Percentiles rank a stretch among this genome's conserved stretches.
Conservation (phyloP, 2,888 invertebrate genomes). For the Rhagonycha fulva region DNA sequence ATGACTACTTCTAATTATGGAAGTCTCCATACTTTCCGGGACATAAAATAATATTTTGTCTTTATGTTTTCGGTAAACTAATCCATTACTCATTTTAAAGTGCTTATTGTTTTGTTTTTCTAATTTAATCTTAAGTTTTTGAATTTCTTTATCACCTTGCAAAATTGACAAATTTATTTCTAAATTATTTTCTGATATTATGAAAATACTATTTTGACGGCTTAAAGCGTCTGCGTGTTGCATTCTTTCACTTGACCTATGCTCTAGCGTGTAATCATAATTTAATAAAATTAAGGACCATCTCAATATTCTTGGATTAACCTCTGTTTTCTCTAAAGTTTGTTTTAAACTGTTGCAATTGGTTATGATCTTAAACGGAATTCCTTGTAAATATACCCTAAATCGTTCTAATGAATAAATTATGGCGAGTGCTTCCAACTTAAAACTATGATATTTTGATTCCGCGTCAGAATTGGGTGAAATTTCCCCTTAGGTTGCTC, state of each 20-base stretch:
- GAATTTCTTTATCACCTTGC: neutral
- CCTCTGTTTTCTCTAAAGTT: conserved; percentile 4
- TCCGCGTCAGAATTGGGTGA: neutral
- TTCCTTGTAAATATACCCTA: conserved; percentile 3
- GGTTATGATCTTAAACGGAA: neutral
- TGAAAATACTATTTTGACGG: neutral
- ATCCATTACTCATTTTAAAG: neutral
- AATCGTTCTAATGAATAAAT: conserved; percentile 3
- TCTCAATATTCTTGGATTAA: neutral
- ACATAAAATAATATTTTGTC: too few relatives aligned
- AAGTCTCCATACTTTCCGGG: too few relatives aligned
- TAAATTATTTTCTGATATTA: neutral
- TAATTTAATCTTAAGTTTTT: neutral
- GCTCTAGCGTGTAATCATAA: neutral
- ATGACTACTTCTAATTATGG: too few relatives aligned
- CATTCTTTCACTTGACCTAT: neutral
- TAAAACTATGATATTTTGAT: neutral
- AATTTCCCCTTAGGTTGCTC: neutral
- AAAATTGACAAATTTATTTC: neutral
- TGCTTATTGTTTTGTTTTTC: neutral
- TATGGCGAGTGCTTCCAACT: neutral
- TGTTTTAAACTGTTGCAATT: conserved; percentile 3
- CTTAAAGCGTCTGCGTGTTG: neutral
- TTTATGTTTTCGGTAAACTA: conserved; percentile 2
- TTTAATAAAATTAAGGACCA: neutral